Conservation (phyloP, 2,113 vertebrate species). For the Hippocampus mohnikei region DNA sequence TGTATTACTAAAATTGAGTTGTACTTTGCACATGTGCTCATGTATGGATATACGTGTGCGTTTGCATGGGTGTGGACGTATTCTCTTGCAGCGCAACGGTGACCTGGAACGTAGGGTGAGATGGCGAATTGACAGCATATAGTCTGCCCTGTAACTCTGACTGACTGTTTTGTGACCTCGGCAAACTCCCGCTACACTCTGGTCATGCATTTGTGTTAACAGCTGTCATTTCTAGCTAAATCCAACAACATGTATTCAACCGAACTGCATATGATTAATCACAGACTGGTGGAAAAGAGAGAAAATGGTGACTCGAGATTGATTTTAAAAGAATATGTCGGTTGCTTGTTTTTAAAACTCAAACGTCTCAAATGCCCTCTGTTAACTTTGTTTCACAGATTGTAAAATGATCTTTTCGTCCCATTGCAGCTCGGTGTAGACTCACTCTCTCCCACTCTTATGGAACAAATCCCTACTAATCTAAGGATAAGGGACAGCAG, state of each 20-base stretch:
- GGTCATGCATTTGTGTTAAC: slow-evolving; percentile 36
- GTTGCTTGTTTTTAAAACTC: slow-evolving; percentile 26
- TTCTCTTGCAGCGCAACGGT: slow-evolving; percentile 43
- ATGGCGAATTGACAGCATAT: slow-evolving; percentile 45
- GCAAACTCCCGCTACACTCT: slow-evolving; percentile 42
- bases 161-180: slow-evolving; percentile 52
- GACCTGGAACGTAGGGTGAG: slow-evolving; percentile 59
- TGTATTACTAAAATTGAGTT: background rate
- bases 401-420: slow-evolving; percentile 8
- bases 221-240: slow-evolving; percentile 44
- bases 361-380: slow-evolving; percentile 21
- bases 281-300: slow-evolving; percentile 15
- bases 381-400: slow-evolving; percentile 10
- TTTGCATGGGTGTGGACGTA: slow-evolving; percentile 10
- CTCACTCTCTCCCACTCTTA: slow-evolving; percentile 17
- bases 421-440: slow-evolving; percentile 19
- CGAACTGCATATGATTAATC: background rate
- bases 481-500: slow-evolving; percentile 46
- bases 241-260: slow-evolving; percentile 28
- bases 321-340: slow-evolving; percentile 15
- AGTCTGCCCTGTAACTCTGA: slow-evolving; percentile 57
- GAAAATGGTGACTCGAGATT: slow-evolving; percentile 15
- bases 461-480: slow-evolving; percentile 55
- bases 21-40: background rate
- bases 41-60: background rate